phyloP scores from a whole-genome alignment of 2,888 invertebrate species.

The Eumacrocentrus americanus region DNA sequence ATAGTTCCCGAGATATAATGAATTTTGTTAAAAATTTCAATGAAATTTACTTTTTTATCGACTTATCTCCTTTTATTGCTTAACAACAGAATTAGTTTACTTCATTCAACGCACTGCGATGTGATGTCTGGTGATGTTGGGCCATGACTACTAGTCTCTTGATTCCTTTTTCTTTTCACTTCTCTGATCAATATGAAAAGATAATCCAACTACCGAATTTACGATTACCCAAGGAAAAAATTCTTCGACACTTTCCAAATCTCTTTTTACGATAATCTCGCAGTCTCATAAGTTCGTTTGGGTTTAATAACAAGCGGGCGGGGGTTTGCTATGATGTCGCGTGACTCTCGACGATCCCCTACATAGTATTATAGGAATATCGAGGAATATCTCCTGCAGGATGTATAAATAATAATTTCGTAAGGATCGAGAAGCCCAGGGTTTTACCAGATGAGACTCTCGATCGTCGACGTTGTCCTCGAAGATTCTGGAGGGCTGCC shows the following conservation, averaged over 20 bases:
- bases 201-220: background rate
- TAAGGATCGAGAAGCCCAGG: constrained; percentile 1
- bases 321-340: background rate
- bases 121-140: too few species aligned
- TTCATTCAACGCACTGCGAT: too few species aligned
- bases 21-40: too few species aligned
- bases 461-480: constrained; percentile 7
- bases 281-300: constrained; percentile 26
- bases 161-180: too few species aligned
- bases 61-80: too few species aligned
- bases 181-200: too few species aligned
- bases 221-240: background rate
- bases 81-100: too few species aligned
- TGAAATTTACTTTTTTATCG: too few species aligned
- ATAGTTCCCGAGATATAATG: too few species aligned
- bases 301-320: constrained; percentile 25
- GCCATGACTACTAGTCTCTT: too few species aligned
- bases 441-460: constrained; percentile 15
- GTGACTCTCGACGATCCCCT: too few species aligned
- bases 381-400: background rate
- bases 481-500: constrained; percentile 10
- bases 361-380: too few species aligned
- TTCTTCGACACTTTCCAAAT: constrained; percentile 28
- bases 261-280: background rate
- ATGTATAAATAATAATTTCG: constrained; percentile 19